A percentile compares a stretch with the other conserved stretches of the same genome.
Evolutionary conservation across 2,888 invertebrate genomes (phyloP).

Genomic region (Oasisia sp.): DNA sequence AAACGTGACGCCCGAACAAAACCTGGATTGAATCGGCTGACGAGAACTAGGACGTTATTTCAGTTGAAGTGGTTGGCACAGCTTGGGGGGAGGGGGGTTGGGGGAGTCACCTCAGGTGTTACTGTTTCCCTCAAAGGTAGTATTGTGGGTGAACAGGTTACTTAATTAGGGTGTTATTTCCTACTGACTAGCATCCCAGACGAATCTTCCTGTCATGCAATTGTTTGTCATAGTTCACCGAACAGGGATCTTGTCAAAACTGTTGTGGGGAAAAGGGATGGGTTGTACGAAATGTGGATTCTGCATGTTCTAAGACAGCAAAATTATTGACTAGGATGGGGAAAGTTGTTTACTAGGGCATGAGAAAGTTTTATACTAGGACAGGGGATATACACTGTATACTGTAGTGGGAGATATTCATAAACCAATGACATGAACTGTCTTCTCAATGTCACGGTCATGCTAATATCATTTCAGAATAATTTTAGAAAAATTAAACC

Average conservation of each 20-base stretch:
- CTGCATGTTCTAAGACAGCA: not conserved
- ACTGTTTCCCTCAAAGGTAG: not conserved
- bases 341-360: too few relatives aligned
- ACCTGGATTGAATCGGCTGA: not conserved
- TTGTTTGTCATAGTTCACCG: not conserved
- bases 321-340: too few relatives aligned
- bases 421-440: not conserved
- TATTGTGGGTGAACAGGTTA: not conserved
- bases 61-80: not conserved
- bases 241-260: not conserved
- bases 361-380: too few relatives aligned
- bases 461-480: not conserved
- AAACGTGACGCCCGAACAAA: not conserved
- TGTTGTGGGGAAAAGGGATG: not conserved
- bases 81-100: not conserved
- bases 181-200: not conserved
- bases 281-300: not conserved
- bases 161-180: not conserved
- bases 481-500: not conserved
- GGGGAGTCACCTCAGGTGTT: not conserved
- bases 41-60: not conserved
- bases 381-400: too few relatives aligned
- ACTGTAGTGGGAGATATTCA: not conserved
- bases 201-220: not conserved
- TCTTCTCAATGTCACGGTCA: not conserved